Percentiles rank a stretch among this genome's conserved stretches.
These are phyloP conservation scores for Atherinomorus stipes DNA, from an alignment of 2,113 vertebrate genomes.

Conservation along the genomic window DNA sequence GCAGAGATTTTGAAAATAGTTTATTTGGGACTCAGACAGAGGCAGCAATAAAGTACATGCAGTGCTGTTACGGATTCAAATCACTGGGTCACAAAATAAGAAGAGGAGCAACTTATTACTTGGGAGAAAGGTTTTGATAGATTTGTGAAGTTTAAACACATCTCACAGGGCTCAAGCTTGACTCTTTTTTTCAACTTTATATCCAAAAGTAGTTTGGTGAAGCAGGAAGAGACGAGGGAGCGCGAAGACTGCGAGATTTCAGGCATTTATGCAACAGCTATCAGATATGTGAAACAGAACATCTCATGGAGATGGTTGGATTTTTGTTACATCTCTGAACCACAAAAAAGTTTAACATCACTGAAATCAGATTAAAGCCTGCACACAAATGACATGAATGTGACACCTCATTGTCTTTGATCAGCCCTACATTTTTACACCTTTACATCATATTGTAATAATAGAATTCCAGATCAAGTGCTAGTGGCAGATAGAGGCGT, in stretches of 20 bases:
- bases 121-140: background rate
- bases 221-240: background rate
- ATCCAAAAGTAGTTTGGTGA: background rate
- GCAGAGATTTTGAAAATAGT: conserved; percentile 31
- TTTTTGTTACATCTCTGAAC: too few species aligned
- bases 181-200: background rate
- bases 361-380: too few species aligned
- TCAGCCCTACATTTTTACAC: too few species aligned
- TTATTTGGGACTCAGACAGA: conserved; percentile 23
- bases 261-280: background rate
- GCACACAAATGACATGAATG: too few species aligned
- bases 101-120: conserved; percentile 5
- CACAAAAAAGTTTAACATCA: too few species aligned
- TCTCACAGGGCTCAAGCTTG: background rate
- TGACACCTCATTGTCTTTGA: too few species aligned
- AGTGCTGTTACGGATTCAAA: conserved; percentile 17
- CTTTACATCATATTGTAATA: too few species aligned
- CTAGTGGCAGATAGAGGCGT: too few species aligned
- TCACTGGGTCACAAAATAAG: conserved; percentile 22
- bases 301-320: background rate
- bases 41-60: conserved; percentile 14
- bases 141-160: background rate
- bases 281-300: background rate
- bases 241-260: background rate
- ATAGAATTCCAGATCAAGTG: too few species aligned